phyloP scores from a whole-genome alignment of 2,888 invertebrate species.

The Rhamphomyia laevipes region DNA sequence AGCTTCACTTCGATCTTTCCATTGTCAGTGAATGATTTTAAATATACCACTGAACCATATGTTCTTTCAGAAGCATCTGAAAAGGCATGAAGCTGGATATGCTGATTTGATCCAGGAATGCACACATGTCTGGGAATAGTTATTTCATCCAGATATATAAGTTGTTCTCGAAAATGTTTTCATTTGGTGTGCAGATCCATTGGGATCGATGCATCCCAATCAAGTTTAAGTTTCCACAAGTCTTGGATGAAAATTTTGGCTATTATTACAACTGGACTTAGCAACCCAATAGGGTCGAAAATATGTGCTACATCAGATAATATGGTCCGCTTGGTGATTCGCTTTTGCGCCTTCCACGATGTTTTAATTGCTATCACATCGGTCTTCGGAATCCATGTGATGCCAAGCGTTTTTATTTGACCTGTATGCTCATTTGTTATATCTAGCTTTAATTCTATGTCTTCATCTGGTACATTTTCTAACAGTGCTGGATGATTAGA shows the following conservation, averaged over 20 bases:
- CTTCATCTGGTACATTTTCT: background rate
- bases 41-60: too few relatives aligned
- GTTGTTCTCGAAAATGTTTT: too few relatives aligned
- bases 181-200: too few relatives aligned
- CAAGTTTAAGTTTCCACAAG: background rate
- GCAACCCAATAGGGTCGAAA: background rate
- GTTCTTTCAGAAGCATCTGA: too few relatives aligned
- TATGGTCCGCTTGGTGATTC: background rate
- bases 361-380: background rate
- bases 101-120: too few relatives aligned
- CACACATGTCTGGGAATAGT: too few relatives aligned
- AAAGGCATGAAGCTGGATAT: too few relatives aligned
- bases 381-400: background rate
- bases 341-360: background rate
- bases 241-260: background rate
- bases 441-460: background rate
- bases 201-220: background rate
- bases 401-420: background rate
- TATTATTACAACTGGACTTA: background rate
- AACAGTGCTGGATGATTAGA: background rate
- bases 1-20: background rate
- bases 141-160: too few relatives aligned
- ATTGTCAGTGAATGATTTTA: too few relatives aligned
- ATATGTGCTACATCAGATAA: too few relatives aligned
- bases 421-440: too few relatives aligned